Percentiles rank a stretch among this genome's conserved stretches.
Evolutionary conservation across 2,888 invertebrate genomes (phyloP).

Genomic region (Crioceris asparagi): DNA sequence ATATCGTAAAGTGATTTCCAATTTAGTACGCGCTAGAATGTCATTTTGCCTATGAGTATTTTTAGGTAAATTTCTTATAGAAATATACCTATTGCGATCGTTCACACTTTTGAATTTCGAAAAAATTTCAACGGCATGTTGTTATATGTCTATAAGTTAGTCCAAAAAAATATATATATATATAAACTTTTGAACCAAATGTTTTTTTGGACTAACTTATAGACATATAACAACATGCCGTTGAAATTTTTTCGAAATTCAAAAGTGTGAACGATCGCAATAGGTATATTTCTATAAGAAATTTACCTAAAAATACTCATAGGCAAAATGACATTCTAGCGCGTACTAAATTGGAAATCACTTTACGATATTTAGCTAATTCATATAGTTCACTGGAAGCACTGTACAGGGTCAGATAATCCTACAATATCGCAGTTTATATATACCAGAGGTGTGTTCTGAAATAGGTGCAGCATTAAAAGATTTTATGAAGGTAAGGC

Average conservation of each 20-base stretch:
- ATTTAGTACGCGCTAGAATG: constrained; percentile 2
- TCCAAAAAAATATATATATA: too few relatives aligned
- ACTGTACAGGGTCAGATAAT: constrained; percentile 2
- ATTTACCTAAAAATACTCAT: background rate
- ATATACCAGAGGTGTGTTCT: background rate
- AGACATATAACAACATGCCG: too few relatives aligned
- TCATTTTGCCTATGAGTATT: constrained; percentile 1
- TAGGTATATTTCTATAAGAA: too few relatives aligned
- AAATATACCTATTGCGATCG: too few relatives aligned
- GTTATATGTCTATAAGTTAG: too few relatives aligned
- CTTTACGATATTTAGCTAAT: background rate
- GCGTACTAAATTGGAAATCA: constrained; percentile 1
- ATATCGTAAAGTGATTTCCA: constrained; percentile 1
- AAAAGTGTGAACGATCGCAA: too few relatives aligned
- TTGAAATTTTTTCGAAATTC: too few relatives aligned
- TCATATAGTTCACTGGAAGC: background rate
- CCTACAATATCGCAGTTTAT: constrained; percentile 1
- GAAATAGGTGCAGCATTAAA: background rate
- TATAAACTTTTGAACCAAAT: too few relatives aligned
- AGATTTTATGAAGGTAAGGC: background rate
- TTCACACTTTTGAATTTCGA: too few relatives aligned
- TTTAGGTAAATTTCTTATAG: too few relatives aligned
- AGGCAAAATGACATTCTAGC: constrained; percentile 3
- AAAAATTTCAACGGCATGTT: too few relatives aligned
- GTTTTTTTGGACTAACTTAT: too few relatives aligned